A percentile compares a stretch with the other conserved stretches of the same genome.
Evolutionary conservation across 2,797 vertebrate genomes (phyloP).

Genomic region (Enteromius paludinosus): DNA sequence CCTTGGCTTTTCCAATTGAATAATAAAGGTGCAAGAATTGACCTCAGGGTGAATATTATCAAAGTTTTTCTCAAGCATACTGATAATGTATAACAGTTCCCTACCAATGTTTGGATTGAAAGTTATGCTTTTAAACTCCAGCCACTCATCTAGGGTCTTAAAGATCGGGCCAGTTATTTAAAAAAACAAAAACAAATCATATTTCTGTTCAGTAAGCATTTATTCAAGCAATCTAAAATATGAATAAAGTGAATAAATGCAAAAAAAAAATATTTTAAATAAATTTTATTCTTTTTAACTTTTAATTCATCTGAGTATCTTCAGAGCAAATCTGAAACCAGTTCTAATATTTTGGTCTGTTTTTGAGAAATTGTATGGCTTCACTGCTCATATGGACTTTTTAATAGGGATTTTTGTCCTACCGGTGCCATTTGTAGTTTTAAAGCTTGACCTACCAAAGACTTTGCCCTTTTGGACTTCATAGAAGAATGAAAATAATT

Average conservation of each 20-base stretch:
- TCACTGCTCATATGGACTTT: neutral
- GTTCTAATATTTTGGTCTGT: neutral
- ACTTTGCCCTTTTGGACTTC: neutral
- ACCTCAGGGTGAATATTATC: slow-evolving; percentile 70
- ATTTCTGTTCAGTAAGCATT: neutral
- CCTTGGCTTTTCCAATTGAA: slow-evolving; percentile 63
- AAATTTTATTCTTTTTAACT: neutral
- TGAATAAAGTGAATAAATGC: too few relatives aligned
- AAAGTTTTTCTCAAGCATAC: slow-evolving; percentile 69
- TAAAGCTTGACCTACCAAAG: neutral
- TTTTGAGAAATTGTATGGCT: neutral
- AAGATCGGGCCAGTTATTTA: neutral
- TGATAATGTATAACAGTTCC: slow-evolving; percentile 63
- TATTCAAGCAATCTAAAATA: neutral
- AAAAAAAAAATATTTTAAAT: neutral
- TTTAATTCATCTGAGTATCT: neutral
- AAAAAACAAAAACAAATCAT: neutral
- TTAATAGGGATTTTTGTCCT: neutral
- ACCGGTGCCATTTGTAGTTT: neutral
- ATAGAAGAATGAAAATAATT: neutral
- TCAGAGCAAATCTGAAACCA: neutral
- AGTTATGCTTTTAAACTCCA: neutral
- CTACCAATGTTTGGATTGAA: slow-evolving; percentile 8
- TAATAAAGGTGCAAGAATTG: slow-evolving; percentile 70
- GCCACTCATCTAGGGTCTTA: neutral